Percentiles rank a stretch among this genome's conserved stretches.
phyloP scores from a whole-genome alignment of 2,797 vertebrate genomes.

The Cossypha heuglini region DNA sequence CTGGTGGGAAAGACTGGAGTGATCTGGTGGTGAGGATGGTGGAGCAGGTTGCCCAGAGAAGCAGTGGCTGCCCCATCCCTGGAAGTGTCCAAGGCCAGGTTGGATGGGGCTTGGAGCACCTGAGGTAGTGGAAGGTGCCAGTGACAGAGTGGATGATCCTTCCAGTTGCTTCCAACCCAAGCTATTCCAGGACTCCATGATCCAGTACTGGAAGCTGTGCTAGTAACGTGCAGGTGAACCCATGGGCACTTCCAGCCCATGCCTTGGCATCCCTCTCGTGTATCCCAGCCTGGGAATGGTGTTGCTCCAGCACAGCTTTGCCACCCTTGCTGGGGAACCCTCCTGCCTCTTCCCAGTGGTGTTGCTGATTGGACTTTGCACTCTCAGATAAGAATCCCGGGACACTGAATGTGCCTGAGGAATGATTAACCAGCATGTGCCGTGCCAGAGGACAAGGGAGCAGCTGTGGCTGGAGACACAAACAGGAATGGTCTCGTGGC shows the following conservation, averaged over 20 bases:
- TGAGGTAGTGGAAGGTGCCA: background rate
- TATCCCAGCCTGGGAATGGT: background rate
- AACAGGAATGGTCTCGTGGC: background rate
- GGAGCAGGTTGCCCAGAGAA: background rate
- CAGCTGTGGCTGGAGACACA: background rate
- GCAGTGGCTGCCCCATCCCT: background rate
- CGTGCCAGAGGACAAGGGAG: conserved; percentile 54
- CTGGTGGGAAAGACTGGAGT: background rate
- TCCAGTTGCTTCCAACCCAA: background rate
- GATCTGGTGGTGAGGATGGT: background rate
- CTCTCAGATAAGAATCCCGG: conserved; percentile 71
- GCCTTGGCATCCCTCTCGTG: background rate
- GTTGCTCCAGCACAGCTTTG: background rate
- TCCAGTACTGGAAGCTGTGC: background rate
- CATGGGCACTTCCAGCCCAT: rapidly evolving
- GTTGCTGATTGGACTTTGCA: conserved; percentile 74
- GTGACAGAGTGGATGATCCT: background rate
- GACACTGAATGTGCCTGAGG: conserved; percentile 57
- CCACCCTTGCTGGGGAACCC: conserved; percentile 50
- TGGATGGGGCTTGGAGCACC: background rate
- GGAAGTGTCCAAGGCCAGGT: background rate
- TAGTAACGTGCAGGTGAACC: background rate
- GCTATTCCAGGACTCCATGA: background rate
- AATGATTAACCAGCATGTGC: conserved; percentile 75
- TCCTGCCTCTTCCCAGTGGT: background rate